Evolutionary conservation across 1,140 invertebrate genomes (phyloP), one percentile per base, ranked within the genome.

Genomic region (Drosophila mauritiana): DNA sequence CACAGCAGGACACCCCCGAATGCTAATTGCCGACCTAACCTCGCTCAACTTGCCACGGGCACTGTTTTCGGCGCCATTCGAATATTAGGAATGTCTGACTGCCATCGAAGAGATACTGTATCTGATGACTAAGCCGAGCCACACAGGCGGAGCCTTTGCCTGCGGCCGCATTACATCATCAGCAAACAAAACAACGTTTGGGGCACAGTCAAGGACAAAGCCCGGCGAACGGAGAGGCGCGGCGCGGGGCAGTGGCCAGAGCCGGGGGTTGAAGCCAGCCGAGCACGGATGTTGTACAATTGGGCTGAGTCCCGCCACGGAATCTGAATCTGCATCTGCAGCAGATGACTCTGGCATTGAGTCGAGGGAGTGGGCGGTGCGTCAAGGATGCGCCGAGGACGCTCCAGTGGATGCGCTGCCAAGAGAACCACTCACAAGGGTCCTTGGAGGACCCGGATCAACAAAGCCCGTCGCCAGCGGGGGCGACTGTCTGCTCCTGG

Each of bases 81-180:
- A 62, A 68, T 69, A 49, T 69, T 56, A 51, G 56, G 52, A 68
- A 42, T 46, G 73, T 77, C 74, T 76, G 74, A 43, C 62, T 56
- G 45, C 45, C n/a, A 57, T 54, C 48, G 57, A 52, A 39, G 12
- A 65, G 36, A 74, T 34, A 69, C 7, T 31, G 31, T 31, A 52
- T 45, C 34, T 22, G 61, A 76, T 76, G 73, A 76, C 73, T 76
- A 76, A 76, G 52, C 53, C 73, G 5, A 20, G 58, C 17, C 43
- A 22, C 37, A 15, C 43, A 36, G 42, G 46, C 25, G 43, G 36
- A 27, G 68, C 68, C 73, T 52, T 64, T 36, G 40, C 37, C 70
- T 72, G 52, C 51, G 68, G 40, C 52, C 48, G 65, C 67, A 76
- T 76, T 76, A 76, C 73, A 76, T 76, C 73, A 76, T 76, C 61